phyloP scores from a whole-genome alignment of 2,113 vertebrate genomes.

The Rhea pennata region DNA sequence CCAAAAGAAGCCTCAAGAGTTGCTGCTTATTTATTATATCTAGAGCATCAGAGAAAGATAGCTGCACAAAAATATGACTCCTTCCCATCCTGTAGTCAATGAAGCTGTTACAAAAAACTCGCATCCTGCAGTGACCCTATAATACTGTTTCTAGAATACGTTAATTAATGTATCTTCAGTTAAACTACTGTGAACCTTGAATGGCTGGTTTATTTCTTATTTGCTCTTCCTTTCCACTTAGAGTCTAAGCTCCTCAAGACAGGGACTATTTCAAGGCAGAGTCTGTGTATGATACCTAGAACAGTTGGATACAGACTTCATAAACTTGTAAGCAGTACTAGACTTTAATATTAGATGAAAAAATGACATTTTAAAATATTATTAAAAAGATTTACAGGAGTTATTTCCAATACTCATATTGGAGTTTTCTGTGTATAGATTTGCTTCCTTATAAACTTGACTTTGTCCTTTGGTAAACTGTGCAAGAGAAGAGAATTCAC shows the following conservation, averaged over 20 bases:
- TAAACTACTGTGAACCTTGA: neutral
- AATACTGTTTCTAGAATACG: neutral
- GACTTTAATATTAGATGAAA: neutral
- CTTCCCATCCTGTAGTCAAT: neutral
- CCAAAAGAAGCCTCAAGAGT: neutral
- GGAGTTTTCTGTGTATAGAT: neutral
- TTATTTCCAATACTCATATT: neutral
- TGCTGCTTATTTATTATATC: accelerated
- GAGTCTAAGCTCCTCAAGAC: neutral
- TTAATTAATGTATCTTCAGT: neutral
- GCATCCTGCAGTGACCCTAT: neutral
- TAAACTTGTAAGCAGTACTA: neutral
- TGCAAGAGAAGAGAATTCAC: slow-evolving; percentile 2
- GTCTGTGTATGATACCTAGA: neutral
- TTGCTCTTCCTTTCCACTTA: neutral
- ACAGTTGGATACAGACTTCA: neutral
- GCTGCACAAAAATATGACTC: accelerated
- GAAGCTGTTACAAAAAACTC: neutral
- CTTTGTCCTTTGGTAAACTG: neutral
- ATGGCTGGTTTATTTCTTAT: neutral
- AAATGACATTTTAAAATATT: neutral
- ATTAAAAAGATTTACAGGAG: neutral
- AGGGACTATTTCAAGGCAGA: neutral
- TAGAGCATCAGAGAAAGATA: neutral
- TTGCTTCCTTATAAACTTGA: neutral